Conservation (phyloP, 2,888 invertebrate genomes). For the Caenorhabditis zanzibari region DNA sequence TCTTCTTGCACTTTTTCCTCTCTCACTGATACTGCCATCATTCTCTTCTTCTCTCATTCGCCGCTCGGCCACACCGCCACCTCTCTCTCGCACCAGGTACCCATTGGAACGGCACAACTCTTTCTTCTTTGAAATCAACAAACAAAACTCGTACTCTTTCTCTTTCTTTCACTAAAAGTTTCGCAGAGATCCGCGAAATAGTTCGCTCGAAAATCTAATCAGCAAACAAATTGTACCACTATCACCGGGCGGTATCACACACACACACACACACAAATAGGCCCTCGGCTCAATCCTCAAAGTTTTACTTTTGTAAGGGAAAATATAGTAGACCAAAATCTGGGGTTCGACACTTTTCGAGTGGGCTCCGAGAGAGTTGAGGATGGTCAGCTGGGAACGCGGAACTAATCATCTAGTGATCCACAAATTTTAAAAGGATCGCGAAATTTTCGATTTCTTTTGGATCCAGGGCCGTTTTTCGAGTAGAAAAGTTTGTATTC, state of each 20-base stretch:
- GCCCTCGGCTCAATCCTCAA: too few species aligned
- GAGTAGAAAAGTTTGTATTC: too few species aligned
- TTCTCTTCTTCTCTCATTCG: background rate
- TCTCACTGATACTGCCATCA: background rate
- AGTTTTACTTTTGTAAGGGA: background rate
- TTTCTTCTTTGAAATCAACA: constrained; percentile 48
- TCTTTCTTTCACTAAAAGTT: constrained; percentile 10
- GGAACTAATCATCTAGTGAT: too few species aligned
- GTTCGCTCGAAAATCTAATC: constrained; percentile 60
- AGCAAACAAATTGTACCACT: constrained; percentile 69
- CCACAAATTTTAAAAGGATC: too few species aligned
- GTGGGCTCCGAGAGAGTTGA: too few species aligned
- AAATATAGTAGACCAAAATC: too few species aligned
- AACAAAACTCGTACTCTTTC: constrained; percentile 48
- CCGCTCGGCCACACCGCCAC: background rate
- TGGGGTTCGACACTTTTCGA: background rate
- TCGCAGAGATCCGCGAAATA: constrained; percentile 44
- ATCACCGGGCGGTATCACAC: constrained; percentile 65
- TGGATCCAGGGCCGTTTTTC: too few species aligned
- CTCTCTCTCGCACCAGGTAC: constrained; percentile 55
- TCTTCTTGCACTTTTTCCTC: constrained; percentile 29
- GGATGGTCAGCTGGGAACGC: background rate
- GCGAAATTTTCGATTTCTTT: too few species aligned
- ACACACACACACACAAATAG: constrained; percentile 21
- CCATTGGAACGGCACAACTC: constrained; percentile 62